Percentiles rank a stretch among this genome's conserved stretches.
phyloP scores from a whole-genome alignment of 1,140 invertebrate species.

The Helicorthomorpha holstii region DNA sequence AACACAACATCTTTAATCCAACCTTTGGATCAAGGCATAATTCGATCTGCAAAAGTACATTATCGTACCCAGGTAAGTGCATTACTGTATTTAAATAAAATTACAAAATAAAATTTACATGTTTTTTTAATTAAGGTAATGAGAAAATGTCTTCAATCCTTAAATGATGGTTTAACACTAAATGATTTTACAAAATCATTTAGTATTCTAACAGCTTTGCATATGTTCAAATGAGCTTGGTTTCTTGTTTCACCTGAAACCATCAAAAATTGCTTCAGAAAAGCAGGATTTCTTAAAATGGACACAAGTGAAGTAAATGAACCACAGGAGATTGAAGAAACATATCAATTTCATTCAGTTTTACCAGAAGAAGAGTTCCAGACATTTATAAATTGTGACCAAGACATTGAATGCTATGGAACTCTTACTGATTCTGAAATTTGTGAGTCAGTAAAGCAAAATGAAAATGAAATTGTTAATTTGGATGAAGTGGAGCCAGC shows the following conservation, averaged over 20 bases:
- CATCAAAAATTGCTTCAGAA: background rate
- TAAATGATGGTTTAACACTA: background rate
- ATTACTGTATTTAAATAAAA: background rate
- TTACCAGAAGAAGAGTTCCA: background rate
- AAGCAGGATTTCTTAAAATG: background rate
- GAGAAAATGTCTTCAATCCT: background rate
- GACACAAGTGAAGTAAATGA: too few relatives aligned
- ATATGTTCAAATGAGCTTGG: background rate
- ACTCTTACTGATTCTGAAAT: background rate
- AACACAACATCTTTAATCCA: conserved; percentile 13
- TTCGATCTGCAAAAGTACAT: conserved; percentile 8
- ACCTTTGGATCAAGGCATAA: conserved; percentile 15
- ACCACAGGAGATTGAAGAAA: background rate
- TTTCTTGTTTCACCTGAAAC: background rate
- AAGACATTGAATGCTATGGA: background rate
- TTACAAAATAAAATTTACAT: too few relatives aligned
- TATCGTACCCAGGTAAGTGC: background rate
- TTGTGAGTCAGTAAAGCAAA: background rate
- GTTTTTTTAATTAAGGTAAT: background rate
- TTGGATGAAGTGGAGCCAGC: too few relatives aligned
- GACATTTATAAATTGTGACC: background rate
- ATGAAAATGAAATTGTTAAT: too few relatives aligned
- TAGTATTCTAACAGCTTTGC: background rate
- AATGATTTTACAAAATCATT: background rate
- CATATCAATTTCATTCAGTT: background rate